Evolutionary conservation across 2,113 vertebrate species (phyloP).

Genomic region (Apteryx owenii): DNA sequence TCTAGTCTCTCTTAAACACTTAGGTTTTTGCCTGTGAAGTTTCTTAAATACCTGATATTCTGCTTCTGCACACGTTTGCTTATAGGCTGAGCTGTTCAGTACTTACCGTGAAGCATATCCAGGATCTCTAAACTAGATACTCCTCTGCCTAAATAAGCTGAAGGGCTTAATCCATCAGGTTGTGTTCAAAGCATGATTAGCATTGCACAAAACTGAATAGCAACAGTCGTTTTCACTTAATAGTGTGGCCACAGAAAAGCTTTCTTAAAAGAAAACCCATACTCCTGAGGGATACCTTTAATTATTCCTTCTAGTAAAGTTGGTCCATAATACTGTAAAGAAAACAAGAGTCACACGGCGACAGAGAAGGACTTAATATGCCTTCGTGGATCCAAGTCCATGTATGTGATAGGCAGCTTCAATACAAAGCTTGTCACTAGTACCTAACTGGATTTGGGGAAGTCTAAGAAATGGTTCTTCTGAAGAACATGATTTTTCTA

Average conservation of each 20-base stretch:
- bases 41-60: background rate
- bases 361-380: background rate
- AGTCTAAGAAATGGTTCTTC: background rate
- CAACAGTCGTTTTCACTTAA: background rate
- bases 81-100: background rate
- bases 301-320: background rate
- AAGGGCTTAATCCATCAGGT: background rate
- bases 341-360: accelerated
- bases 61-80: background rate
- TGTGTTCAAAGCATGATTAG: background rate
- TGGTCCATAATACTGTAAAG: background rate
- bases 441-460: background rate
- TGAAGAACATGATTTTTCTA: background rate
- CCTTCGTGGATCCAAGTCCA: background rate
- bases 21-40: background rate
- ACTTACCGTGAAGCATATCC: background rate
- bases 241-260: background rate
- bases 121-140: background rate
- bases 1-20: background rate
- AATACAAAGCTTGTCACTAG: background rate
- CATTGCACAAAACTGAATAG: background rate
- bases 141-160: background rate
- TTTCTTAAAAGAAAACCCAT: background rate
- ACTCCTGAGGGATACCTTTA: no score
- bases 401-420: background rate